Base-by-base conservation (phyloP, 2,797 vertebrate species). In the Gephyroberyx darwinii region DNA sequence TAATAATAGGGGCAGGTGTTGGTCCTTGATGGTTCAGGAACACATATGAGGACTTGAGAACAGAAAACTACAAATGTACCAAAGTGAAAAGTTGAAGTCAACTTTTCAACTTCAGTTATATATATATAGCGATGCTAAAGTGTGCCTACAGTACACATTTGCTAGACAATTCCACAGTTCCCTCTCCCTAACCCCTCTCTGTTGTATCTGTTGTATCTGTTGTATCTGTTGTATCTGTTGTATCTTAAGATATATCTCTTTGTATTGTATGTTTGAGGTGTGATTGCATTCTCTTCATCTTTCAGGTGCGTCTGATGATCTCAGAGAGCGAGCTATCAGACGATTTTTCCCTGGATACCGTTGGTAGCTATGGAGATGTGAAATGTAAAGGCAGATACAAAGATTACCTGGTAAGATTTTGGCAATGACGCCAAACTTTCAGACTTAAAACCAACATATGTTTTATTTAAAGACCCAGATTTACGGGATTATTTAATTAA, bases 311-410 rank as follows among this genome's bases (percentile, higher is more conserved):
- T 0, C 96, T 99, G 35, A 97, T 97, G 95, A 94, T 99, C 82
- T 98, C 96, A 39, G 98, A 98, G 70, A 99, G 98, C 84, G 96
- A 97, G 2, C 91, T 96, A 5, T 99, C 98, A 0, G 96, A 98
- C 69, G 94, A 94, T 0, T 99, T 99, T 93, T 99, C 97, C 41
- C 90, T 99, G 83, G 98, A 99, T 88, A 99, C 98, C 12, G 97
- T 99, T 74, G 98, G 98, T 53, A 98, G 96, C 88, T 94, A 99
- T 54, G 98, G 98, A 74, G 95, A 95, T 65, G 94, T 99, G 81
- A 98, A 95, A 89, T 99, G 98, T 89, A 98, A 96, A 93, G 95
- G 96, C 82, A 87, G 90, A 59, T 93, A 90, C 71, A 96, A 95
- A 82, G 97, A 98, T 5, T 99, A 98, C 86, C 90, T 95, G 92